Evolutionary conservation across 2,113 vertebrate genomes (phyloP), one percentile per base, ranked within the genome.

Genomic region (Lonchura striata): DNA sequence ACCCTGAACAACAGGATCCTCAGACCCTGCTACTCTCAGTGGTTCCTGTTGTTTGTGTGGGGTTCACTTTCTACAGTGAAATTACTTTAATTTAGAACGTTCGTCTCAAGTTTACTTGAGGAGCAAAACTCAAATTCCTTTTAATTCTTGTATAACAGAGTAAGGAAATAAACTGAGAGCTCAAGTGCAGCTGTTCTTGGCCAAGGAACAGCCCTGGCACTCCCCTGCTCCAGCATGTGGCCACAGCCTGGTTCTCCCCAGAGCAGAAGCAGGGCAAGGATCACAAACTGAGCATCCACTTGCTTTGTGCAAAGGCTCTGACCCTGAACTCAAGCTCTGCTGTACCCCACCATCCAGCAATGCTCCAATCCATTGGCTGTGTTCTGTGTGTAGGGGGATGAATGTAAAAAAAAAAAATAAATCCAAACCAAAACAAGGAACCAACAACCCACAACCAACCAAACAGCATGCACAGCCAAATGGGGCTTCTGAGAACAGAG

Each of bases 401-500:
- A 35, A 90, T 50, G 33, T 23, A 33, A n/a, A 76, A 52, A 52
- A 76, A 52, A 52, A 28, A 70, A 74, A 31, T 4, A 44, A 65
- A 65, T 13, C 27, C 60, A 75, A 44, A 33, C 8, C 25, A 20
- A 31, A 75, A 2, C 27, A 30, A 82, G 53, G 39, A 20, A 28
- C 9, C 20, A 31, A 5, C 31, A 60, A 25, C 10, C 12, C 21
- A 57, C n/a, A 59, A 33, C 5, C 28, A 46, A 59, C 23, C 31
- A 53, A 35, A 0, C 30, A 35, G 28, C 0, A 0, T 14, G n/a
- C 41, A 28, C 33, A 47, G 76, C 50, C 61, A 49, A 79, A 57
- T 0, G 1, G 2, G 41, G 35, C 28, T 74, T 66, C 31, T 70
- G 39, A 49, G 22, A 44, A 47, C 10, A 57, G 31, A 79, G 64